Base-by-base conservation (phyloP, 2,888 invertebrate species). In the Drosophila pseudotalamancana region DNA sequence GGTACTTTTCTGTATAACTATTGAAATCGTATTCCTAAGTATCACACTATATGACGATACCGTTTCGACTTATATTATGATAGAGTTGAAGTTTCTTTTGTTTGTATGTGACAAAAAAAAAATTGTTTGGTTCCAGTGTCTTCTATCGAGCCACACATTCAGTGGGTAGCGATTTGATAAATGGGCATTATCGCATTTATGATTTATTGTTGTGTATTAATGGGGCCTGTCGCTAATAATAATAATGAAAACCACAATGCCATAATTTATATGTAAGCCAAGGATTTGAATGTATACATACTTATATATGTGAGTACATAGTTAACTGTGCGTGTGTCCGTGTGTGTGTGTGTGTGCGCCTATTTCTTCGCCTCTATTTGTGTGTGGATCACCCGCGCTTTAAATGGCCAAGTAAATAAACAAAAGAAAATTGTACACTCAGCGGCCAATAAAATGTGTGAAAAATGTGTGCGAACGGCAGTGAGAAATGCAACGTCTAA, bases 341-440 rank as follows among this genome's bases (percentile, higher is more conserved):
- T 49, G 27, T 34, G 8, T 37, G 19, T 11, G 9, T 40, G 32
- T 25, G 35, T 40, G 37, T 14, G 27, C 59, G 39, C 19, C 14
- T 57, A 51, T 57, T 39, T 43, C 60, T 31, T 35, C 27, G 18
- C 27, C 32, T 34, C 27, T 64, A 55, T 65, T 76, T 72, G 81
- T 63, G 71, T 86, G 63, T 79, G 61, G 81, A 86, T 83, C 87
- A 83, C 37, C 45, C 59, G 64, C 45, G 64, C 45, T 59, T 66
- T 60, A 62, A 87, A 84, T 81, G 87, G 82, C 82, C 87, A 78
- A 81, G 81, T 81, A 81, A 81, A 81, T 81, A 81, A 81, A 81
- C 87, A 81, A 81, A 84, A 57, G 62, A 66, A 81, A 63, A 78
- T 81, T 87, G 85, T 77, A 80, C 84, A 86, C 80, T 78, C 82